Conservation (phyloP, 2,797 vertebrate species). For the Clarias laeviceps region DNA sequence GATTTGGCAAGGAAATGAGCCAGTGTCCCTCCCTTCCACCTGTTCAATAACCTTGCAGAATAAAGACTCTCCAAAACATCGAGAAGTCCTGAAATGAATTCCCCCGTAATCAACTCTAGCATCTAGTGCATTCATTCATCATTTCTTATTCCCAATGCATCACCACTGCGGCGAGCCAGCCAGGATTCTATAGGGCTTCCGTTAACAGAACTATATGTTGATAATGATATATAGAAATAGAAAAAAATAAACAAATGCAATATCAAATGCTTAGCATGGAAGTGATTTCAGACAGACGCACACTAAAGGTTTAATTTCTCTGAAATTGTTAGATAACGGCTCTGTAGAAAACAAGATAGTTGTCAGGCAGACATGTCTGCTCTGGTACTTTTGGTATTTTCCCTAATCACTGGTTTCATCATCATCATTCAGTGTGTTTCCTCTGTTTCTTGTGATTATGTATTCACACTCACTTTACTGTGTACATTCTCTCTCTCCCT, state of each 20-base stretch:
- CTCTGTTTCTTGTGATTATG: neutral
- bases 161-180: constrained; percentile 17
- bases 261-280: neutral
- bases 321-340: neutral
- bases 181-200: constrained; percentile 45
- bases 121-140: constrained; percentile 36
- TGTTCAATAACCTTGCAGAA: constrained; percentile 48
- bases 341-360: neutral
- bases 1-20: constrained; percentile 30
- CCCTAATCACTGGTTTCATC: constrained; percentile 15
- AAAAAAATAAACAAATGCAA: constrained; percentile 11
- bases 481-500: neutral
- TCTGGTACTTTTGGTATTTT: neutral
- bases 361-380: neutral
- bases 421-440: neutral
- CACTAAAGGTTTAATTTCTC: neutral
- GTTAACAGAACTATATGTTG: constrained; percentile 51
- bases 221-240: constrained; percentile 35
- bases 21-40: constrained; percentile 45
- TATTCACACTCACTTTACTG: neutral
- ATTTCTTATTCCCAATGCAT: constrained; percentile 26
- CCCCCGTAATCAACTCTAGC: constrained; percentile 33
- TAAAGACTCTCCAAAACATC: constrained; percentile 35
- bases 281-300: neutral
- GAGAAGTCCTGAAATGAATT: constrained; percentile 45